These are phyloP conservation scores for Eretmocerus hayati DNA, from an alignment of 2,888 invertebrate genomes.

Conservation along the genomic window DNA sequence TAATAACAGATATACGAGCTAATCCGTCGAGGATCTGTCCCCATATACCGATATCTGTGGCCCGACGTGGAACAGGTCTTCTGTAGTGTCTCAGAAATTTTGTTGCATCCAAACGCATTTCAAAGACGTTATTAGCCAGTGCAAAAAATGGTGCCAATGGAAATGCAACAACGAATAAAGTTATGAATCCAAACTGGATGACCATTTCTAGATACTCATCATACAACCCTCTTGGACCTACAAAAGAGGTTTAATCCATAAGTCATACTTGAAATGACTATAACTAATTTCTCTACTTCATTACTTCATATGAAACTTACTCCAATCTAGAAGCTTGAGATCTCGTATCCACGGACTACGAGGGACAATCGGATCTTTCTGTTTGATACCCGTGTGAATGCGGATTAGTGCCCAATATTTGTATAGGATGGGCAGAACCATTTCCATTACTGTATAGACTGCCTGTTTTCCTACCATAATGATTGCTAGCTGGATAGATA, in stretches of 20 bases:
- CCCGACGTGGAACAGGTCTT: constrained; percentile 66
- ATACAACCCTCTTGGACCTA: constrained; percentile 62
- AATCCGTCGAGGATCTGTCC: constrained; percentile 66
- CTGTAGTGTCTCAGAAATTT: constrained; percentile 70
- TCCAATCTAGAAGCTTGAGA: constrained; percentile 55
- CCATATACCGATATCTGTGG: constrained; percentile 75
- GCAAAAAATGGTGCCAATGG: constrained; percentile 79
- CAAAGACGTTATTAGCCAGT: constrained; percentile 72
- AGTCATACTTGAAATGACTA: too few relatives aligned
- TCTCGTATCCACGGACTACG: constrained; percentile 59
- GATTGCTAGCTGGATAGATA: constrained; percentile 77
- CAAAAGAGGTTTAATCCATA: constrained; percentile 4
- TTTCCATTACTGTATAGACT: constrained; percentile 69
- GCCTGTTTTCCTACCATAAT: constrained; percentile 85
- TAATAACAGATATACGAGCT: constrained; percentile 67
- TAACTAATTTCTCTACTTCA: background rate
- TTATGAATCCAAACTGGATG: constrained; percentile 79
- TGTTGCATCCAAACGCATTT: constrained; percentile 75
- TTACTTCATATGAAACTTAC: constrained; percentile 36
- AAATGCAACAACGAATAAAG: constrained; percentile 79
- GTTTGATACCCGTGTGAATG: constrained; percentile 40
- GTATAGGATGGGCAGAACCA: constrained; percentile 59
- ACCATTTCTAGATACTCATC: constrained; percentile 85
- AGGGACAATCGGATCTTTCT: constrained; percentile 34
- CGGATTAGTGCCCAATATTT: constrained; percentile 51